Evolutionary conservation across 2,113 vertebrate genomes (phyloP), one percentile per base, ranked within the genome.

Genomic region (Clarias batrachus): DNA sequence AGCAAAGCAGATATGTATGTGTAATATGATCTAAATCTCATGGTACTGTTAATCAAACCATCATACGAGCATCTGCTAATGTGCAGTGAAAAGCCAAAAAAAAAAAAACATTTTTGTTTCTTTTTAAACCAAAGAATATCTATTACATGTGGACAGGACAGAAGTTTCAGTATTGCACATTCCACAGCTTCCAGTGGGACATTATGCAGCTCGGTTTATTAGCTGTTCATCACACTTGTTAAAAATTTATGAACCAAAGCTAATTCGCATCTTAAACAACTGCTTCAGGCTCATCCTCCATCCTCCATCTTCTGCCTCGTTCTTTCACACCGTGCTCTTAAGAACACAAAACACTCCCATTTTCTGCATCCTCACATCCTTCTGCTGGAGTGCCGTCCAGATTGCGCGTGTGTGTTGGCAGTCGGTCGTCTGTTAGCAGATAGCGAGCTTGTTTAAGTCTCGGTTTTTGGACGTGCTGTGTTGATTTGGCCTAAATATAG

Each of bases 381-480:
- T 48, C 37, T 66, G 14, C n/a, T 52, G 25, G 70, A 62, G 6
- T 10, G 6, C 1, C 19, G 4, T 71, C 27, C 54, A 33, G 66
- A 73, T 83, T 25, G 27, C 59, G 27, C 74, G 41, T 56, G 66
- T 56, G 66, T 25, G 41, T 82, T 83, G 80, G 86, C 70, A 83
- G 71, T 41, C 80, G 27, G 86, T 77, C 59, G 21, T 56, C 48
- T 74, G 54, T 73, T 74, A 41, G 48, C 59, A 77, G 57, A 82
- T 86, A 82, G 85, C 57, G 37, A 66, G 68, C 81, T 77, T 73
- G 59, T 86, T 81, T 82, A 86, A 86, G 19, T 86, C 85, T 52
- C 59, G 85, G 54, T 70, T 71, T 86, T 81, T 81, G 68, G 78
- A 71, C 7, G n/a, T 41, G 60, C 81, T 77, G 70, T 77, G 86